Conservation (phyloP, 2,113 vertebrate species). For the Epinephelus fuscoguttatus region DNA sequence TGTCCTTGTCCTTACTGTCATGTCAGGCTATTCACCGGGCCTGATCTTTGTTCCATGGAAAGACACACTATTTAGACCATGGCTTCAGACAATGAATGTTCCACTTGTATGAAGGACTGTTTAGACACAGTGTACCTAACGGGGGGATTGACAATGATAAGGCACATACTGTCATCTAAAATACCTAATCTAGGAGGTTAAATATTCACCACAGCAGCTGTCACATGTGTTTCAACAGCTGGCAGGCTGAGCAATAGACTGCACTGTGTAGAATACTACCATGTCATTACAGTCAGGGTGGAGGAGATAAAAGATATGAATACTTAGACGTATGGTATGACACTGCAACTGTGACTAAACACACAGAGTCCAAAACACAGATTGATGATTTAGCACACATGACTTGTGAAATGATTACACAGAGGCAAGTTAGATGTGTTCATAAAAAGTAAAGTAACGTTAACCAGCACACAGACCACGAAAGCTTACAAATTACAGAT, state of each 20-base stretch:
- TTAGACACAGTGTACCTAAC: slow-evolving; percentile 9
- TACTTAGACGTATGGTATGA: neutral
- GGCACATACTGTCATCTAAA: neutral
- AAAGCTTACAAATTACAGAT: rapidly evolving
- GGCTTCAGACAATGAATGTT: slow-evolving; percentile 26
- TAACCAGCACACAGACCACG: neutral
- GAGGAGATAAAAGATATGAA: neutral
- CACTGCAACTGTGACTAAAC: neutral
- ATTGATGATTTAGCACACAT: neutral
- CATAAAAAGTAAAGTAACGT: neutral
- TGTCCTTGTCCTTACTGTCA: neutral
- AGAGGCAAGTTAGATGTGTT: too few species aligned
- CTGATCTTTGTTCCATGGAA: slow-evolving; percentile 25
- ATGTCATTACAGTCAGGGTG: neutral
- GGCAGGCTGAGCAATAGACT: neutral
- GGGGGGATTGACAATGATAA: slow-evolving; percentile 9
- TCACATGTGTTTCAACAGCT: slow-evolving; percentile 5
- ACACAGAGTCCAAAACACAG: neutral
- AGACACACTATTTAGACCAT: neutral
- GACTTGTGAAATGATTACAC: neutral
- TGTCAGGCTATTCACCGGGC: neutral
- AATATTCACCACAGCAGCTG: slow-evolving; percentile 46
- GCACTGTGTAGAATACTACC: neutral
- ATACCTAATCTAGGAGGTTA: slow-evolving; percentile 27
- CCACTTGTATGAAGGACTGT: slow-evolving; percentile 8